A percentile compares a stretch with the other conserved stretches of the same genome.
Evolutionary conservation across 2,888 invertebrate genomes (phyloP).

Genomic region (Abrostola tripartita): DNA sequence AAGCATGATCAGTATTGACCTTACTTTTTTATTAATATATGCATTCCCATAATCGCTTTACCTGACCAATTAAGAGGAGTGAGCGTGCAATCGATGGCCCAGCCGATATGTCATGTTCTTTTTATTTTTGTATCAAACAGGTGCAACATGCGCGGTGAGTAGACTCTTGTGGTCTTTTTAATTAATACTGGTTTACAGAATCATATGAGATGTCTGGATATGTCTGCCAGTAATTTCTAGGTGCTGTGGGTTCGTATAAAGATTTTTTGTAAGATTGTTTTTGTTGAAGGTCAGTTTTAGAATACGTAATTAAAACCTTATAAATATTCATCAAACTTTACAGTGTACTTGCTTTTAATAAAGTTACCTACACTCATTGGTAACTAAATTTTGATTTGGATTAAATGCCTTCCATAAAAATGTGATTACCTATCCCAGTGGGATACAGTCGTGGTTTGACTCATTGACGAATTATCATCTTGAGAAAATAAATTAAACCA

Average conservation of each 20-base stretch:
- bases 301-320: too few species aligned
- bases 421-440: too few species aligned
- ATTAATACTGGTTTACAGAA: slow-evolving; percentile 15
- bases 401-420: too few species aligned
- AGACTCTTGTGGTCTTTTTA: slow-evolving; percentile 5
- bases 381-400: too few species aligned
- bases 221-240: not conserved
- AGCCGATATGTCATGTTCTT: slow-evolving; percentile 38
- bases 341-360: too few species aligned
- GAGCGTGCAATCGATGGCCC: slow-evolving; percentile 63
- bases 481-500: not conserved
- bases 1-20: too few species aligned
- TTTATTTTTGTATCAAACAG: slow-evolving; percentile 35
- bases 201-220: slow-evolving; percentile 1
- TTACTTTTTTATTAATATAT: not conserved
- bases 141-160: slow-evolving; percentile 36
- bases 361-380: too few species aligned
- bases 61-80: slow-evolving; percentile 63
- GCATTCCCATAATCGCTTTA: slow-evolving; percentile 17
- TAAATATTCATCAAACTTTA: too few species aligned
- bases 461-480: too few species aligned
- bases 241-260: too few species aligned
- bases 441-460: too few species aligned
- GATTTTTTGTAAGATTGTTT: not conserved
- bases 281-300: too few species aligned